These are phyloP conservation scores for Zygogramma bicolorata DNA, from an alignment of 2,888 invertebrate species.

Conservation along the genomic window DNA sequence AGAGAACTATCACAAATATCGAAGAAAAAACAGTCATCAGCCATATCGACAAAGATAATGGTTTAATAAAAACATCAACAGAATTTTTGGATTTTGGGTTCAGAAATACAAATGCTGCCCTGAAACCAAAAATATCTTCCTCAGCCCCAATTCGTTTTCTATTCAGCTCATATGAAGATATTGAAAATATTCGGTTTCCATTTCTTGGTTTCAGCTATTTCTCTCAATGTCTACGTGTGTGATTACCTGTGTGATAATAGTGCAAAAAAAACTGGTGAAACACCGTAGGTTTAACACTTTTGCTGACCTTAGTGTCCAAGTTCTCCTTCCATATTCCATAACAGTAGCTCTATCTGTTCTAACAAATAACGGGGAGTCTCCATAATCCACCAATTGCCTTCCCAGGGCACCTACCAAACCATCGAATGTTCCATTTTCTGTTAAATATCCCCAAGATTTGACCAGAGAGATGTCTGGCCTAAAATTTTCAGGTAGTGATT, in stretches of 20 bases:
- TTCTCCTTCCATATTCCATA: conserved; percentile 58
- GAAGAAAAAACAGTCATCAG: conserved; percentile 46
- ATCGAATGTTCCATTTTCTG: conserved; percentile 57
- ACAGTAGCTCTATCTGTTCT: conserved; percentile 54
- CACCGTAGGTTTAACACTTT: not conserved
- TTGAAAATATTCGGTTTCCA: too few species aligned
- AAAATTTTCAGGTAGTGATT: conserved; percentile 18
- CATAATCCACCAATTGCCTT: conserved; percentile 54
- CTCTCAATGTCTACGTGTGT: too few species aligned
- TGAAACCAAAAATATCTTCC: conserved; percentile 20
- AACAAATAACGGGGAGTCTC: conserved; percentile 58
- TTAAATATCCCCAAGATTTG: conserved; percentile 59
- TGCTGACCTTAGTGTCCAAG: conserved; percentile 57
- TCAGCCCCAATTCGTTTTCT: not conserved
- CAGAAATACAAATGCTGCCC: conserved; percentile 58
- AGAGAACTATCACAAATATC: conserved; percentile 44
- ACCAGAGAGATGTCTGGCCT: conserved; percentile 48
- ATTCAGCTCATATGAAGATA: too few species aligned
- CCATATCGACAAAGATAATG: conserved; percentile 57
- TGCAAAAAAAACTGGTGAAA: not conserved
- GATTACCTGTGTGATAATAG: too few species aligned
- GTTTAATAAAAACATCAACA: conserved; percentile 57
- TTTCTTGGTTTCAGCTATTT: too few species aligned
- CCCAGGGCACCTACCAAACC: conserved; percentile 58
- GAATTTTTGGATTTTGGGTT: conserved; percentile 55